Percentiles rank a stretch among this genome's conserved stretches.
Evolutionary conservation across 2,797 vertebrate species (phyloP).

Genomic region (Hozukius guyotensis): DNA sequence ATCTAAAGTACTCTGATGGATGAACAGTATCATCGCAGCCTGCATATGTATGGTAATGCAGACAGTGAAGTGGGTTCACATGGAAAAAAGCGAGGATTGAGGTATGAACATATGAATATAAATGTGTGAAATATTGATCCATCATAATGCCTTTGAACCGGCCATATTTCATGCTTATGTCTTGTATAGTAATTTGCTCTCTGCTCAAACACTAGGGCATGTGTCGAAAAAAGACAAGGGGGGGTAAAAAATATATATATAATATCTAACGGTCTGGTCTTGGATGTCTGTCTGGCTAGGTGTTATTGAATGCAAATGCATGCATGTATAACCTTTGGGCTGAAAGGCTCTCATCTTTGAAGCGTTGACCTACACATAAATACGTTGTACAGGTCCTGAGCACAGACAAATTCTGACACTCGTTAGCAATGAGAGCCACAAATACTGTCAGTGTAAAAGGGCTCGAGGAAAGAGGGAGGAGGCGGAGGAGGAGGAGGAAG

Average conservation of each 20-base stretch:
- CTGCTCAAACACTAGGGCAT: slow-evolving; percentile 62
- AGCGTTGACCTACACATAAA: slow-evolving; percentile 85
- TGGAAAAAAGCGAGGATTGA: slow-evolving; percentile 43
- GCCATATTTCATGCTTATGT: slow-evolving; percentile 63
- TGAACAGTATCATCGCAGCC: slow-evolving; percentile 32
- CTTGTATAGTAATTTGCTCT: slow-evolving; percentile 73
- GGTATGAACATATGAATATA: slow-evolving; percentile 78
- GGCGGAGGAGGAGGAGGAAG: slow-evolving; percentile 1
- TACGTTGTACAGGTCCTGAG: slow-evolving; percentile 79
- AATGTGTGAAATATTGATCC: slow-evolving; percentile 81
- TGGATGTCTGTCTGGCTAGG: slow-evolving; percentile 55
- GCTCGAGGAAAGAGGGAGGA: slow-evolving; percentile 10
- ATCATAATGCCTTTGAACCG: slow-evolving; percentile 67
- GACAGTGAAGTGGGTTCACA: slow-evolving; percentile 46
- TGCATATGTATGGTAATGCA: slow-evolving; percentile 67
- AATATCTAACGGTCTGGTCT: slow-evolving; percentile 48
- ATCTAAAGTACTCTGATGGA: slow-evolving; percentile 53
- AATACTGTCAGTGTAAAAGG: slow-evolving; percentile 65
- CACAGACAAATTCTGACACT: slow-evolving; percentile 83
- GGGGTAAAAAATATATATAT: slow-evolving; percentile 34
- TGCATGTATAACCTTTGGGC: slow-evolving; percentile 86
- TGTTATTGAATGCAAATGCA: slow-evolving; percentile 84
- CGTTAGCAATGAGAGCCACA: slow-evolving; percentile 74
- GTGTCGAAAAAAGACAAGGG: slow-evolving; percentile 60
- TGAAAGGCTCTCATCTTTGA: slow-evolving; percentile 84